Base-by-base conservation (phyloP, 2,797 vertebrate species). In the Carapus acus region DNA sequence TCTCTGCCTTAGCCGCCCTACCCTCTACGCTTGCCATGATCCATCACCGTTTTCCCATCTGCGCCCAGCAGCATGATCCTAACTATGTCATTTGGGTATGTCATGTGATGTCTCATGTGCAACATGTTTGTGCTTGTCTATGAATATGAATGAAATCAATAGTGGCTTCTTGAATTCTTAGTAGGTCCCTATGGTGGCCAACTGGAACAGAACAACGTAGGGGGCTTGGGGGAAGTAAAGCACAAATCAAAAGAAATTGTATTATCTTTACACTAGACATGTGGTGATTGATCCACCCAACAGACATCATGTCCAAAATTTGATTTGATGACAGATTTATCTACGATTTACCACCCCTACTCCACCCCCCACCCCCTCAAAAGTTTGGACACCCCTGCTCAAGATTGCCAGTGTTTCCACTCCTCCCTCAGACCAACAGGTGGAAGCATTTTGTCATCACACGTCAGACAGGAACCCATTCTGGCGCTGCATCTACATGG, bases 11-110 rank as follows among this genome's bases (percentile, higher is more conserved):
- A 59, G 83, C 83, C 83, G 79, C 79, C 80, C 87, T 88, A 88
- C 85, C 90, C 91, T 93, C 93, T 81, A 58, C 91, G 92, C 76
- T 69, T 86, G 82, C 75, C 72, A 40, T 85, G 77, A 41, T 41
- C 11, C 37, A 20, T 54, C 71, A 69, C 49, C 58, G 24, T 67
- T 63, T 65, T 5, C 24, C 4, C 24, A 27, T 13, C 9, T 21
- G 18, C 47, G 17, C 19, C 23, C 14, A 49, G 58, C 27, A 39
- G 67, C 79, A 81, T 83, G 77, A 62, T 24, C 19, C 43, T 67
- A 62, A n/a, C 62, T 15, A 15, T 34, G 54, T 71, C 42, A 2
- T 42, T 6, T 16, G 43, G 9, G 50, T 65, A 23, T 37, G 56
- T 3, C 37, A 0, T 7, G 12, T 39, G 22, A 53, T 14, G 5